phyloP scores from a whole-genome alignment of 2,113 vertebrate species.

The Apteryx mantelli region DNA sequence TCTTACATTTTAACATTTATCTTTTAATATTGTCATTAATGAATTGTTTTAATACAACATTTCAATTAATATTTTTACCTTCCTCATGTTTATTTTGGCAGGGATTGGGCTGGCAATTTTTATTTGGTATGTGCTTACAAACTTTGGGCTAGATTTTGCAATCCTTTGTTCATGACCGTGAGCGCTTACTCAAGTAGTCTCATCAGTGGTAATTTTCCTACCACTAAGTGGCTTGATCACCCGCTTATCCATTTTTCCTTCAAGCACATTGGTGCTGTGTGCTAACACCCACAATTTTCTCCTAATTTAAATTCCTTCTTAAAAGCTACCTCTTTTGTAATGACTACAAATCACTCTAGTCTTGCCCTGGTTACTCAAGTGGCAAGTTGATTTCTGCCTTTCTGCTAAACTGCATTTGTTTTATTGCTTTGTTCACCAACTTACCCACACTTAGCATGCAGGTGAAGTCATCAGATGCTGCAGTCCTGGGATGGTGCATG shows the following conservation, averaged over 20 bases:
- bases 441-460: not conserved
- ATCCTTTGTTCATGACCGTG: not conserved
- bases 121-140: conserved; percentile 32
- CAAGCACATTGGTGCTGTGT: not conserved
- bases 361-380: not conserved
- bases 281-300: conserved; percentile 19
- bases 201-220: conserved; percentile 17
- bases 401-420: not conserved
- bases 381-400: not conserved
- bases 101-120: not conserved
- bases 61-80: conserved; percentile 1
- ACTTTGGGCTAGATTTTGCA: conserved; percentile 45
- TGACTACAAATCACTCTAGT: not conserved
- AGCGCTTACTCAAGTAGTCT: not conserved
- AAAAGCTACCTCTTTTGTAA: not conserved
- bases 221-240: not conserved
- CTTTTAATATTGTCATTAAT: not conserved
- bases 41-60: not conserved
- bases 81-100: not conserved
- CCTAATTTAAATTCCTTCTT: conserved; percentile 15
- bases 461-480: not conserved
- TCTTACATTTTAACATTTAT: not conserved
- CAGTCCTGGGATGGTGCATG: fast-evolving
- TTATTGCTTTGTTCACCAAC: not conserved
- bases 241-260: not conserved